Conservation (phyloP, 1,140 invertebrate genomes). For the Drosophila miranda region DNA sequence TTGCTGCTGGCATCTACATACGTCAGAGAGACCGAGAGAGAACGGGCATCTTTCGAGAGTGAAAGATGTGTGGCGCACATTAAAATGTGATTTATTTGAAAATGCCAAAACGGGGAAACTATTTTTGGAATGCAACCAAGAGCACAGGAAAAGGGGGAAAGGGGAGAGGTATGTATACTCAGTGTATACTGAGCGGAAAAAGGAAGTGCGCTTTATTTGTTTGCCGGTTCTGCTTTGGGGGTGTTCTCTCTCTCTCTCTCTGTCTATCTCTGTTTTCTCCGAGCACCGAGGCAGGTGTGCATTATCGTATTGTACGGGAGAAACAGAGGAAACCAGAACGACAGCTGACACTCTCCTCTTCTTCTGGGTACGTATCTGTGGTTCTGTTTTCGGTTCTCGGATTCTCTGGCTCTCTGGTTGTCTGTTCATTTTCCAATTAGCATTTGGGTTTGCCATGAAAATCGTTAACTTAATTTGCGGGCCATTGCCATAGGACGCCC, state of each 20-base stretch:
- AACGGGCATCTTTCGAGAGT: slow-evolving; percentile 19
- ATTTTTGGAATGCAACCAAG: slow-evolving; percentile 56
- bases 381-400: neutral
- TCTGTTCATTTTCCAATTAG: slow-evolving; percentile 6
- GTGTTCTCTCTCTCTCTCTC: neutral
- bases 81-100: slow-evolving; percentile 66
- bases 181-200: slow-evolving; percentile 28
- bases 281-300: slow-evolving; percentile 4
- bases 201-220: slow-evolving; percentile 67
- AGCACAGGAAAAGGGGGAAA: neutral
- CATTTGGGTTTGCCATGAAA: slow-evolving; percentile 7
- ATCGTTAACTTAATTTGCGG: slow-evolving; percentile 8
- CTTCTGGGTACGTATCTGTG: neutral
- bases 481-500: slow-evolving; percentile 2
- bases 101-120: slow-evolving; percentile 41
- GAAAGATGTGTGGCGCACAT: slow-evolving; percentile 55
- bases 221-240: slow-evolving; percentile 4
- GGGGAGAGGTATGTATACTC: neutral
- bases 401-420: no score
- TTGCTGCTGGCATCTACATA: no score
- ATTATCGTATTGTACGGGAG: no score
- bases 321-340: neutral
- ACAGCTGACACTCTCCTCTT: slow-evolving; percentile 10
- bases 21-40: slow-evolving; percentile 1
- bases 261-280: no score